A percentile compares a stretch with the other conserved stretches of the same genome.
These are phyloP conservation scores for Osmerus eperlanus DNA, from an alignment of 2,113 vertebrate genomes.

Conservation along the genomic window DNA sequence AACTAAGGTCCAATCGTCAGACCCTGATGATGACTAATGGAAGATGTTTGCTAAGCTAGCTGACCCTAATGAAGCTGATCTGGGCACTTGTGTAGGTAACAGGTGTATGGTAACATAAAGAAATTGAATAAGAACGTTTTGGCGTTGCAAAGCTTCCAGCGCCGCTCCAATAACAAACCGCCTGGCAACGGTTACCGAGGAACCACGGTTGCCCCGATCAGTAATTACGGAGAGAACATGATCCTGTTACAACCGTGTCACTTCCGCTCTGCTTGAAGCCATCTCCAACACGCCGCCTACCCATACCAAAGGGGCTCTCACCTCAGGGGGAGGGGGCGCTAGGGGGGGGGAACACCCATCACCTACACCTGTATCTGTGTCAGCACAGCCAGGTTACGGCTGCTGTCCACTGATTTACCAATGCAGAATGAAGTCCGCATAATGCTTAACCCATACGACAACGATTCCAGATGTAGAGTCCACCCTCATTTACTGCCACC, in stretches of 20 bases:
- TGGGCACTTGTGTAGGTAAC: not conserved
- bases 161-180: conserved; percentile 10
- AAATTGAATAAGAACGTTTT: not conserved
- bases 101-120: too few species aligned
- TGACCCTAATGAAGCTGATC: not conserved
- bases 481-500: conserved; percentile 79
- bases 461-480: conserved; percentile 81
- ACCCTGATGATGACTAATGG: too few species aligned
- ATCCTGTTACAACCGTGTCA: conserved; percentile 13
- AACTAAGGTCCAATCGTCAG: not conserved
- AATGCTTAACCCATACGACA: conserved; percentile 79
- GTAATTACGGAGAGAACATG: conserved; percentile 41
- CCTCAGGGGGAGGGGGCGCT: conserved; percentile 35
- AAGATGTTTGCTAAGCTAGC: too few species aligned
- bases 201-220: conserved; percentile 22
- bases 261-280: too few species aligned
- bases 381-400: conserved; percentile 72
- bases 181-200: conserved; percentile 7
- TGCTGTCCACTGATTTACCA: conserved; percentile 76
- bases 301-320: conserved; percentile 40
- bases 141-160: conserved; percentile 9
- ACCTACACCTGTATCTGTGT: conserved; percentile 73
- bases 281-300: conserved; percentile 8
- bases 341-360: conserved; percentile 20
- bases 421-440: conserved; percentile 77